These are phyloP conservation scores for Ernsta delagoae DNA, from an alignment of 2,888 invertebrate species.

Conservation along the genomic window DNA sequence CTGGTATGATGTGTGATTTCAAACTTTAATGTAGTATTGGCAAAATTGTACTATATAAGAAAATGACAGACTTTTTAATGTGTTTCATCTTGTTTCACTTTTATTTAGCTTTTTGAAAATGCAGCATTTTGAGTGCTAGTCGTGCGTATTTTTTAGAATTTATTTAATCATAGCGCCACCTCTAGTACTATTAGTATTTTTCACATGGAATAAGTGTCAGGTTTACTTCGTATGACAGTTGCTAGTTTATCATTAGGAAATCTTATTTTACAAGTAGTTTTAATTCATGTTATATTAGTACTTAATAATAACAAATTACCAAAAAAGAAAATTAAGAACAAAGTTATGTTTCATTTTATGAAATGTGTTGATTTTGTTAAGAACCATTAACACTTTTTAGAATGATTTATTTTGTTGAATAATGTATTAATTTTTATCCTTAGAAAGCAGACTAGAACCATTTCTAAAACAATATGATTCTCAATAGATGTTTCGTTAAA, in stretches of 20 bases:
- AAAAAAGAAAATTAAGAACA: conserved; percentile 75
- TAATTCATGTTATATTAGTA: conserved; percentile 72
- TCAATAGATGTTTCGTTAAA: not conserved
- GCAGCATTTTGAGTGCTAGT: conserved; percentile 76
- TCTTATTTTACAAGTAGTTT: conserved; percentile 68
- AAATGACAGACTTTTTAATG: not conserved
- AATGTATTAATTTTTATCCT: conserved; percentile 63
- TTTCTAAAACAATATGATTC: not conserved
- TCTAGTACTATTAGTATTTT: conserved; percentile 44
- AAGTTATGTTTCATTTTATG: conserved; percentile 66
- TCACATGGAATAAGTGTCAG: conserved; percentile 31
- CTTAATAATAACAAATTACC: conserved; percentile 76
- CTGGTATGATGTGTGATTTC: conserved; percentile 25
- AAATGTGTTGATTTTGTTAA: conserved; percentile 63
- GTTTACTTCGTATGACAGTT: conserved; percentile 14
- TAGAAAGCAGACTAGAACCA: conserved; percentile 46
- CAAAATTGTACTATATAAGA: not conserved
- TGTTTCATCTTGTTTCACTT: conserved; percentile 3
- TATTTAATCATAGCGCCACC: conserved; percentile 49
- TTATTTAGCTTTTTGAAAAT: conserved; percentile 40
- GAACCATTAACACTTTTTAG: conserved; percentile 54
- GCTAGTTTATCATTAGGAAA: conserved; percentile 48
- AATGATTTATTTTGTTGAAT: conserved; percentile 65
- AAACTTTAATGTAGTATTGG: not conserved
- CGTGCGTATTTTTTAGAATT: conserved; percentile 56